Base-by-base conservation (phyloP, 2,113 vertebrate species). In the Halichoerus grypus region DNA sequence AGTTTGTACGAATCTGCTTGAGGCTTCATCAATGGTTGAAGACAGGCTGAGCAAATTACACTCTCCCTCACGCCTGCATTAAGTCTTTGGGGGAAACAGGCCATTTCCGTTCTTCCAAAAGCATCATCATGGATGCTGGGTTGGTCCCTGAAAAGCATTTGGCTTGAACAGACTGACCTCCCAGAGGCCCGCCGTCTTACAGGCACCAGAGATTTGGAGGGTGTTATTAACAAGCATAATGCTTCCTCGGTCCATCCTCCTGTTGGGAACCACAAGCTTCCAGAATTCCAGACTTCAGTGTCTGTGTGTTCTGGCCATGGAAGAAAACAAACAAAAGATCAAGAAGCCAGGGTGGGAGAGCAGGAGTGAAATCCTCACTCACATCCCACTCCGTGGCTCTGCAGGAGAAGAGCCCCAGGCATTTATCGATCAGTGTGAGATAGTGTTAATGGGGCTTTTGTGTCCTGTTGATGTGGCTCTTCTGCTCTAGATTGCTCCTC, bases 161-260 rank as follows among this genome's bases (percentile, higher is more conserved):
- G 84, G 51, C 36, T 77, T 81, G 28, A 93, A 67, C 1, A 14
- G n/a, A 22, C 42, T 95, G 83, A 65, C 3, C 4, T 33, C 42
- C 26, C 22, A 3, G n/a, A 4, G 39, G 42, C 33, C 74, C n/a
- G 13, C 28, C 21, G 91, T 28, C 91, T 65, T 76, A 18, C 55
- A 77, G 74, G 46, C 42, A 46, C 11, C 46, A 1, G 59, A 67
- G 87, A 77, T 51, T 95, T 67, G 46, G 59, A n/a, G 15, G 13
- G 42, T 61, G 21, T n/a, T 42, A 0, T 72, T 87, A 88, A 57
- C 59, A 94, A 95, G 36, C n/a, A 31, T 24, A 72, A 16, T 3
- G 4, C 16, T 42, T 95, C 88, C 95, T 46, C 69, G 83, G 92
- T 96, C 94, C 46, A 69, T 55, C 14, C 21, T 86, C 71, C 55